phyloP scores from a whole-genome alignment of 2,888 invertebrate species.

The Ophion costatus region DNA sequence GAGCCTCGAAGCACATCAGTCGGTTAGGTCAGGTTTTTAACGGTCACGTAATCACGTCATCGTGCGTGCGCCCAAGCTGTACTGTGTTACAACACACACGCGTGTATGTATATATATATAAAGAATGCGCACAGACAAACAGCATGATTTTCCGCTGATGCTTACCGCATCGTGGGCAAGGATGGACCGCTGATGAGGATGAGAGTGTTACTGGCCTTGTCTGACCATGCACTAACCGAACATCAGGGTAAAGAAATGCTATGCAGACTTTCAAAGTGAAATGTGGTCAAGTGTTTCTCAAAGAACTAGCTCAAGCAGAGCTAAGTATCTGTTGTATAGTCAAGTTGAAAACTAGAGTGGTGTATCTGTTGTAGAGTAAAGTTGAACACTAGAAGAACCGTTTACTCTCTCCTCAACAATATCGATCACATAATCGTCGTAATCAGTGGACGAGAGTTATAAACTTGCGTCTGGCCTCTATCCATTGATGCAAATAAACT shows the following conservation, averaged over 20 bases:
- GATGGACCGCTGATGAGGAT: slow-evolving; percentile 75
- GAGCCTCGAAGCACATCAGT: slow-evolving; percentile 66
- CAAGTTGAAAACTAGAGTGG: no score
- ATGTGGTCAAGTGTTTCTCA: no score
- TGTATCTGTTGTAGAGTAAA: no score
- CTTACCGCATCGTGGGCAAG: slow-evolving; percentile 55
- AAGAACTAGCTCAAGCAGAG: no score
- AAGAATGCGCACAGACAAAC: slow-evolving; percentile 7
- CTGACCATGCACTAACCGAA: slow-evolving; percentile 13
- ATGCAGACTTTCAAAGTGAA: slow-evolving; percentile 1
- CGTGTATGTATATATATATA: background rate
- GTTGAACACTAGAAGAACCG: no score
- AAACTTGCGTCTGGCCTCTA: no score
- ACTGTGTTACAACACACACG: slow-evolving; percentile 12
- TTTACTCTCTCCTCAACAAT: no score
- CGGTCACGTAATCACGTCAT: slow-evolving; percentile 81
- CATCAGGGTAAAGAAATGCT: background rate
- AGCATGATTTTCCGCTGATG: slow-evolving; percentile 48
- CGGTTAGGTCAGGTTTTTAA: slow-evolving; percentile 81
- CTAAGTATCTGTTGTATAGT: no score
- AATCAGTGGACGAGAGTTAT: no score
- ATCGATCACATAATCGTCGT: no score
- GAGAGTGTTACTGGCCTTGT: slow-evolving; percentile 67
- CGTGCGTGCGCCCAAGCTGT: slow-evolving; percentile 75
- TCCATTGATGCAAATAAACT: no score